Base-by-base conservation (phyloP, 2,797 vertebrate genomes). In the Microchirus variegatus region DNA sequence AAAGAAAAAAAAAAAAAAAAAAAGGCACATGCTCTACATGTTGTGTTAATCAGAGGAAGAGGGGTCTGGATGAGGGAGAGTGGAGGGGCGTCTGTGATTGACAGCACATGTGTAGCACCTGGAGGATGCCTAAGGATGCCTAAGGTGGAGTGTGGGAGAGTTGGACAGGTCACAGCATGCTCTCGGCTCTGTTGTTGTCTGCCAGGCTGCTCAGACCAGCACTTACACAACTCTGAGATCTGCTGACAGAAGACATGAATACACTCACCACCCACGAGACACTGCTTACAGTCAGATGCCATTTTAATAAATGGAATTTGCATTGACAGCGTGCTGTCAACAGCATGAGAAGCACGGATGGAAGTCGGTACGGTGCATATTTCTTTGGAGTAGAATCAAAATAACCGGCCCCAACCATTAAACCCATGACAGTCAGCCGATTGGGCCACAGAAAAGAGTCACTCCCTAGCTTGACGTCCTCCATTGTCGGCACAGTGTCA, bases 151-250 rank as follows among this genome's bases (percentile, higher is more conserved):
- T 78, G 78, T 83, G 81, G 66, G 78, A 87, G 83, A 73, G 78
- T 59, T 70, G 78, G 75, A 63, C 86, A 76, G 69, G 88, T 79
- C 35, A 42, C 41, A n/a, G 80, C 89, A 85, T 3, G 87, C 64
- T 41, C 52, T 45, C 70, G 8, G 44, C 62, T 76, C 41, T 85
- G 82, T 77, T 88, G 67, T 82, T 82, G 77, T 87, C 65, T 78
- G 45, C 59, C n/a, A 15, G 54, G 68, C 72, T 59, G 70, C 75
- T 53, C 62, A 75, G 66, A 43, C 47, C 26, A 43, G 71, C 49
- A 17, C 64, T 75, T 77, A 75, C 53, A 67, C 72, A 86, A 80
- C 64, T 16, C 22, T 36, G 7, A 63, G 26, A 22, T 19, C 40
- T 10, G 45, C 31, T 41, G 47, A 80, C 50, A 44, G 45, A 41